A percentile compares a stretch with the other conserved stretches of the same genome.
phyloP scores from a whole-genome alignment of 2,797 vertebrate species.

The Hephaestus fuliginosus region DNA sequence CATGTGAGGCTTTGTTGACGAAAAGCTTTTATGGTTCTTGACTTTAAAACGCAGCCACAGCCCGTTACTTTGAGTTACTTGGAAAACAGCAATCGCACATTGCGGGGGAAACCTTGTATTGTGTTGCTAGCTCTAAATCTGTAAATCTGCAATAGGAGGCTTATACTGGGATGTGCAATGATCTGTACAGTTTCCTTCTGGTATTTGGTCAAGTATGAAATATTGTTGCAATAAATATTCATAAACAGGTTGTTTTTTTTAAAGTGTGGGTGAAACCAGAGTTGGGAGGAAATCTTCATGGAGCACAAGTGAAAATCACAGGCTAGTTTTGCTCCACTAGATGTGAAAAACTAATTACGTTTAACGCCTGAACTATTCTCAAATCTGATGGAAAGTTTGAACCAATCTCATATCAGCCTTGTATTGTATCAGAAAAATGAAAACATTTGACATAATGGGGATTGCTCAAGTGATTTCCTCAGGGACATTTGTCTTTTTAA shows the following conservation, averaged over 20 bases:
- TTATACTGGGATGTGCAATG: not conserved
- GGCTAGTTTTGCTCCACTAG: not conserved
- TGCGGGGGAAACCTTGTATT: not conserved
- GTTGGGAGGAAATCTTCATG: not conserved
- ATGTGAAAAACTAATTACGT: not conserved
- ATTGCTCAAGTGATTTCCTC: not conserved
- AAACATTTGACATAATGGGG: not conserved
- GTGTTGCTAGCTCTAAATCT: not conserved
- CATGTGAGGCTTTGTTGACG: conserved; percentile 59
- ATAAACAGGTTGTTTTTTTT: not conserved
- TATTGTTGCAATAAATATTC: not conserved
- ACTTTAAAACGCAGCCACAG: conserved; percentile 28
- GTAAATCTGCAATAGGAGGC: not conserved
- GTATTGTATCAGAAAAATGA: not conserved
- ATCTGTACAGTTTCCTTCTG: not conserved
- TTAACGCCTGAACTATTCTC: not conserved
- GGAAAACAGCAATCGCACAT: conserved; percentile 3
- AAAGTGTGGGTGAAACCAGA: not conserved
- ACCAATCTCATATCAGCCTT: no score
- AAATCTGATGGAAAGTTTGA: not conserved
- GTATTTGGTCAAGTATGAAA: conserved; percentile 1
- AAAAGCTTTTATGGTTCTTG: conserved; percentile 45
- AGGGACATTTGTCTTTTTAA: not conserved
- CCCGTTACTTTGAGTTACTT: conserved; percentile 22
- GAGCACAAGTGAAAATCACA: not conserved